Conservation (phyloP, 2,113 vertebrate species). For the Antechinus stuartii region DNA sequence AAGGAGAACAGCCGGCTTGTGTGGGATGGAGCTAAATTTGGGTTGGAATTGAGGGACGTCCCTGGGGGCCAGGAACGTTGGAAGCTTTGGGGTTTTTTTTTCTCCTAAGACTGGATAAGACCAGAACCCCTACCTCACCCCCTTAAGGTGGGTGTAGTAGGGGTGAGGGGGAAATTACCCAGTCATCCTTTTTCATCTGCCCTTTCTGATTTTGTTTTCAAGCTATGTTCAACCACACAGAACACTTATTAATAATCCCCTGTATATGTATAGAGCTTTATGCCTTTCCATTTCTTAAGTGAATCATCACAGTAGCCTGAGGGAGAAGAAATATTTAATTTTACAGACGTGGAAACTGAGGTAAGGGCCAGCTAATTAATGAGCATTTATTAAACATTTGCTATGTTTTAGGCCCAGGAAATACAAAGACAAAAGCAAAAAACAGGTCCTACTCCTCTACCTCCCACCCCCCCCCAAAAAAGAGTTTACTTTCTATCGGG, state of each 20-base stretch:
- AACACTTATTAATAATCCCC: not conserved
- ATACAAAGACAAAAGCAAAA: not conserved
- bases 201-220: not conserved
- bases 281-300: not conserved
- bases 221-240: not conserved
- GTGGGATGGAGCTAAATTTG: not conserved
- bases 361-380: not conserved
- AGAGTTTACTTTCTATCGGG: not conserved
- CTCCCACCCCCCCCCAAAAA: not conserved
- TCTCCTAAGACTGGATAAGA: not conserved
- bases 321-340: not conserved
- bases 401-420: not conserved
- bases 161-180: not conserved
- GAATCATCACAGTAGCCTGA: not conserved
- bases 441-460: not conserved
- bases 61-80: not conserved
- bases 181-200: not conserved
- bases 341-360: not conserved
- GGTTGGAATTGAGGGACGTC: not conserved
- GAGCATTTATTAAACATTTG: not conserved
- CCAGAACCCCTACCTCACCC: not conserved
- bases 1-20: not conserved
- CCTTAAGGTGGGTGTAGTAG: not conserved
- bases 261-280: slow-evolving; percentile 14
- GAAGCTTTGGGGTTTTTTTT: not conserved